Evolutionary conservation across 2,888 invertebrate species (phyloP).

Genomic region (Electrophaes corylata): DNA sequence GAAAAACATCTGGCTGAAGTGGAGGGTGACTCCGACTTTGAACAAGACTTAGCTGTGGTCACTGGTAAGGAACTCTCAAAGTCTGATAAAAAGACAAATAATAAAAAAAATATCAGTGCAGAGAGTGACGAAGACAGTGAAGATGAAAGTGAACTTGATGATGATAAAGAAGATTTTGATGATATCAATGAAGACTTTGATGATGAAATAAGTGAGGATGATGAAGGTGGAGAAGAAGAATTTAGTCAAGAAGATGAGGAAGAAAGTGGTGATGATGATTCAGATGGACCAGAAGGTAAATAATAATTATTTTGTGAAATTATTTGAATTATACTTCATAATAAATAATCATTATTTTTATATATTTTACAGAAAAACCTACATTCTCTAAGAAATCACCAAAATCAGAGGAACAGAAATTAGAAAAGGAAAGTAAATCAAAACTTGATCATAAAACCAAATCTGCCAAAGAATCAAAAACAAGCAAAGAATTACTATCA

Average conservation of each 20-base stretch:
- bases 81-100: constrained; percentile 43
- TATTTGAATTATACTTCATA: no score
- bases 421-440: constrained; percentile 32
- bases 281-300: constrained; percentile 54
- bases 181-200: constrained; percentile 35
- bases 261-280: constrained; percentile 30
- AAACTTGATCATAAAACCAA: constrained; percentile 28
- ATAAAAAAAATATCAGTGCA: constrained; percentile 29
- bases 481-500: constrained; percentile 23
- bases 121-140: constrained; percentile 34
- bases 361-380: constrained; percentile 55
- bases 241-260: constrained; percentile 9
- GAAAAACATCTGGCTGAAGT: constrained; percentile 86
- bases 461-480: constrained; percentile 28
- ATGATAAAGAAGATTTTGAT: constrained; percentile 36
- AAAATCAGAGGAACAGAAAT: constrained; percentile 39
- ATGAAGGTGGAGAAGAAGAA: constrained; percentile 5
- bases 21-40: constrained; percentile 85
- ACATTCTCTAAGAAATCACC: constrained; percentile 45
- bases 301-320: background rate
- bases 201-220: constrained; percentile 27
- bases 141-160: constrained; percentile 11
- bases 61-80: constrained; percentile 67
- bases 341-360: background rate
- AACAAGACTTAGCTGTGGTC: constrained; percentile 85